phyloP scores from a whole-genome alignment of 2,888 invertebrate genomes.

The Linnaemya tessellans region DNA sequence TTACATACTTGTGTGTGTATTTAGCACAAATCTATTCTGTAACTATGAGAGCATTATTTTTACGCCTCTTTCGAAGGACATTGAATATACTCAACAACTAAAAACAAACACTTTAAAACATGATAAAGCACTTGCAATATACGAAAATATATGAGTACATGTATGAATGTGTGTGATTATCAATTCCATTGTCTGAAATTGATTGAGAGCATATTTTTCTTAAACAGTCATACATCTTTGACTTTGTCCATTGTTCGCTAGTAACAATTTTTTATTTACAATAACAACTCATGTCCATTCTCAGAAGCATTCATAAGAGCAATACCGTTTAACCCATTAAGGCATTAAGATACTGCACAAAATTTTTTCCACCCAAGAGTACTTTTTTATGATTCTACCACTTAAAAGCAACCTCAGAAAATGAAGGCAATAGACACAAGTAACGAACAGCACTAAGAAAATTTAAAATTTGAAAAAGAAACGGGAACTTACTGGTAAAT shows the following conservation, averaged over 20 bases:
- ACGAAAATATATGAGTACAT: background rate
- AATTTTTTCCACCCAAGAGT: too few relatives aligned
- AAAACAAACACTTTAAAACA: slow-evolving; percentile 12
- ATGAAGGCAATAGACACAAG: too few relatives aligned
- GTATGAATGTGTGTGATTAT: slow-evolving; percentile 45
- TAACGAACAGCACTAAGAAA: too few relatives aligned
- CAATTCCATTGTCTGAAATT: slow-evolving; percentile 64
- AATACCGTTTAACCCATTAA: background rate
- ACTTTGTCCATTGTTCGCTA: slow-evolving; percentile 40
- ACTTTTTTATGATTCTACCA: too few relatives aligned
- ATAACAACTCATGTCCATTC: background rate
- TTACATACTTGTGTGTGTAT: background rate
- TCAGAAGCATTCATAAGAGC: background rate
- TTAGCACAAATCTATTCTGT: slow-evolving; percentile 10
- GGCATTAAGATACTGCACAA: too few relatives aligned
- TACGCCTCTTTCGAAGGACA: slow-evolving; percentile 52
- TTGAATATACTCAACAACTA: slow-evolving; percentile 16
- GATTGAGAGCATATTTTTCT: slow-evolving; percentile 69
- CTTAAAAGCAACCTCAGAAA: too few relatives aligned
- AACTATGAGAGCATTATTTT: slow-evolving; percentile 24
- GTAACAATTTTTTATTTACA: slow-evolving; percentile 54
- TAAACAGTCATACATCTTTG: slow-evolving; percentile 44
- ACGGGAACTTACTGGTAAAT: too few relatives aligned
- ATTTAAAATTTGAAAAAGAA: too few relatives aligned
- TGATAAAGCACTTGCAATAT: background rate